phyloP scores from a whole-genome alignment of 2,797 vertebrate genomes.

The Synanceia verrucosa region DNA sequence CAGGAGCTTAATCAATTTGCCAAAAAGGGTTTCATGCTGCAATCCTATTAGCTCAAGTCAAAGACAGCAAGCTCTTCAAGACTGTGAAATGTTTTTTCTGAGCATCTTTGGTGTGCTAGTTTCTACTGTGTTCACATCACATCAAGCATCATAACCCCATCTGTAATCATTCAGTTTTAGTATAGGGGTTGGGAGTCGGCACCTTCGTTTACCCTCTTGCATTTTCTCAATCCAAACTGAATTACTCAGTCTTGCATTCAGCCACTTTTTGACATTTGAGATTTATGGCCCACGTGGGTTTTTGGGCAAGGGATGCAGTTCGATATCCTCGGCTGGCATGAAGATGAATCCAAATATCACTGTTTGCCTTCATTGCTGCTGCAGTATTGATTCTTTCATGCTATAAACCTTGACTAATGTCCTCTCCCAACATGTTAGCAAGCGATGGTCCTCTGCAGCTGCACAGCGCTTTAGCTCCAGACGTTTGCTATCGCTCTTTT shows the following conservation, averaged over 20 bases:
- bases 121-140: slow-evolving; percentile 43
- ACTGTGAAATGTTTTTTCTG: slow-evolving; percentile 51
- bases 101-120: slow-evolving; percentile 21
- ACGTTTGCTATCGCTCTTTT: slow-evolving; percentile 55
- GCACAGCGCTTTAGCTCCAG: slow-evolving; percentile 53
- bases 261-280: slow-evolving; percentile 72
- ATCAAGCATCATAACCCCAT: slow-evolving; percentile 32
- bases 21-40: slow-evolving; percentile 48
- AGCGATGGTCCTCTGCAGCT: slow-evolving; percentile 49
- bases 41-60: slow-evolving; percentile 60
- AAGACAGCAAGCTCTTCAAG: slow-evolving; percentile 42
- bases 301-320: slow-evolving; percentile 64
- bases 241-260: slow-evolving; percentile 68
- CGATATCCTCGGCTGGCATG: slow-evolving; percentile 68
- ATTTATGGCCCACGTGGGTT: slow-evolving; percentile 69
- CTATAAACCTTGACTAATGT: slow-evolving; percentile 81
- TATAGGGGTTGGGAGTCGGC: slow-evolving; percentile 19
- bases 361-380: slow-evolving; percentile 69
- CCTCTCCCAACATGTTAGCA: slow-evolving; percentile 65
- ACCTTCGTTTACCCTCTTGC: slow-evolving; percentile 29
- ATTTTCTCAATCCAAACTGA: slow-evolving; percentile 61
- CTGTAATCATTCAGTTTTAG: slow-evolving; percentile 43
- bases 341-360: slow-evolving; percentile 79
- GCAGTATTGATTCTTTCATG: slow-evolving; percentile 75
- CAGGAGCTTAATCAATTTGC: slow-evolving; percentile 58